Evolutionary conservation across 2,888 invertebrate species (phyloP), one percentile per base, ranked within the genome.

Genomic region (Caenorhabditis parvicauda): DNA sequence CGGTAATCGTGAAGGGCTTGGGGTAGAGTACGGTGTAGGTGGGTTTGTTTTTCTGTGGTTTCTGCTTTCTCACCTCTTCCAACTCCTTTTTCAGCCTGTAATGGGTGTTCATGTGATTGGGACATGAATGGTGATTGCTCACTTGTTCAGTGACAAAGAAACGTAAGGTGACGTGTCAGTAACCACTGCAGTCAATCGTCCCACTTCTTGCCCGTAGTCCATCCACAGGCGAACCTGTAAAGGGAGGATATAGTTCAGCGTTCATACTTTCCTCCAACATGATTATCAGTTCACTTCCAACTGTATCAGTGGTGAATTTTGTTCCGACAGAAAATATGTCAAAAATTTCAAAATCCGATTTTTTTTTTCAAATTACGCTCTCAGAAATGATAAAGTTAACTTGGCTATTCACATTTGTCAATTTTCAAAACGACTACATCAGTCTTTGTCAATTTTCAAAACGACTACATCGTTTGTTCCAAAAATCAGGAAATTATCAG

Each of bases 1-100:
- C 68, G 17, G 51, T 53, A 7, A 71, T 25, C 1, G 38, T 45
- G 22, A 70, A 62, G 0, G 67, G 62, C 19, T 46, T 45, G 14
- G 63, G 59, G 21, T 59, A 55, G 12, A 59, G 28, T 0, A 57
- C 51, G 9, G 35, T 38, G 21, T 61, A 46, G 2, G 48, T 46
- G 1, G 61, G 22, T 21, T 60, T 56, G 14, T 52, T 48, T 17
- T 43, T 41, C 28, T n/a, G 9, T 6, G 38, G 44, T 17, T 12
- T 2, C 27, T 19, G 22, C n/a, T 46, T 41, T 19, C 38, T 54
- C 5, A 14, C 14, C 14, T 62, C 44, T 21, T 54, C 54, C 2
- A 28, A 4, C 35, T 57, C 43, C 32, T 38, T 45, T 17, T 53
- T 50, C 22, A 62, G n/a, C 35, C 35, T 32, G 35, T n/a, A 32